Conservation (phyloP, 2,888 invertebrate genomes). For the Elysia crispata region DNA sequence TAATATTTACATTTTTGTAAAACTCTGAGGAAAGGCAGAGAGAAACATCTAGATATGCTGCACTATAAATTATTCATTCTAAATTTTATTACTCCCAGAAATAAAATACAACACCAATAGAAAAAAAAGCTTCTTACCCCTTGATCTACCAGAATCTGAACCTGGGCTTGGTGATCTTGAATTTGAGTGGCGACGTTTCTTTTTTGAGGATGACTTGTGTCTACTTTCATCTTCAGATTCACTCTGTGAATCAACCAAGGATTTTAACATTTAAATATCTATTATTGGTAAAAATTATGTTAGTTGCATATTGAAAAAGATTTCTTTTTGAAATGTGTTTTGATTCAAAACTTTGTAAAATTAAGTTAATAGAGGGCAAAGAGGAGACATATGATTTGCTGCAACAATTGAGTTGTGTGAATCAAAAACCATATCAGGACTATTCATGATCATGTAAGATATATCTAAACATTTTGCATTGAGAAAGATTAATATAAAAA, state of each 20-base stretch:
- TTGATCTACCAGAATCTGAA: slow-evolving; percentile 50
- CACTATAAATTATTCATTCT: too few species aligned
- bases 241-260: slow-evolving; percentile 51
- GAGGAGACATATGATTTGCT: background rate
- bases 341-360: background rate
- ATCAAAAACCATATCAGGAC: too few species aligned
- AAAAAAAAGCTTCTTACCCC: slow-evolving; percentile 39
- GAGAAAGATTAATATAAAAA: too few species aligned
- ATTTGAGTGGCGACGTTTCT: slow-evolving; percentile 72
- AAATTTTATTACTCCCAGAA: background rate
- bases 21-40: too few species aligned
- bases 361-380: background rate
- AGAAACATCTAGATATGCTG: background rate
- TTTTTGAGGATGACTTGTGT: slow-evolving; percentile 70
- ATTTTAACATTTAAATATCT: too few species aligned
- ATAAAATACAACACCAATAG: background rate
- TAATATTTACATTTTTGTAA: too few species aligned
- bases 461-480: too few species aligned
- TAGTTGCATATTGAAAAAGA: too few species aligned
- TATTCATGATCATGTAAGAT: too few species aligned
- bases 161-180: slow-evolving; percentile 68
- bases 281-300: too few species aligned
- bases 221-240: slow-evolving; percentile 66
- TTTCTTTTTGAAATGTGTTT: too few species aligned
- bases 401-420: too few species aligned